Base-by-base conservation (phyloP, 2,113 vertebrate species). In the Spermophilus dauricus region DNA sequence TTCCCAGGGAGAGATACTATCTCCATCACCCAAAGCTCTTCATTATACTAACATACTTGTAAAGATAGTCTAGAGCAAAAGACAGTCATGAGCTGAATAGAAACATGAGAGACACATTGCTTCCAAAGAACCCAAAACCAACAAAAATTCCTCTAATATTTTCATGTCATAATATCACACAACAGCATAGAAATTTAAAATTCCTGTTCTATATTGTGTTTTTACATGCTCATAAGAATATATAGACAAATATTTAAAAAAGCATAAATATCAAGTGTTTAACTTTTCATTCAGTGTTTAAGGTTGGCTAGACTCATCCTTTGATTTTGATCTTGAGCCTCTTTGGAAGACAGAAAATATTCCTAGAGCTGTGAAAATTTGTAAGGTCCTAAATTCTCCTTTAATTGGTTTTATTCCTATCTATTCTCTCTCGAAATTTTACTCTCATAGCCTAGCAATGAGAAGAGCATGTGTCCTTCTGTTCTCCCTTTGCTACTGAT, bases 401-500 rank as follows among this genome's bases (percentile, higher is more conserved):
- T 86, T 48, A 45, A 39, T 85, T 87, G 85, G 20, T 58, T 75
- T 80, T 84, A 86, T 39, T 26, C 34, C 56, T 82, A 78, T 96
- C 20, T 56, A 61, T 17, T 13, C 48, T 94, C n/a, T 30, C 42
- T 51, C 84, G 28, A 61, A 67, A 83, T 86, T 76, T 78, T 56
- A 48, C 4, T 84, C 76, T 77, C 8, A 24, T 37, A 39, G 48
- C 17, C 28, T 73, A 28, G 37, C 32, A 39, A 9, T 32, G 24
- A 73, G 24, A 32, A 63, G 2, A 78, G 30, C 28, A 70, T 63
- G 73, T 72, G n/a, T 10, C 48, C 77, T 82, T 86, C 92, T 70
- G 10, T 51, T 91, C 17, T 95, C 37, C 42, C 67, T 84, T 73
- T 95, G 37, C 69, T 70, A 63, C 80, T 92, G 78, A 96, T n/a